Base-by-base conservation (phyloP, 2,797 vertebrate genomes). In the Halcyon badia region DNA sequence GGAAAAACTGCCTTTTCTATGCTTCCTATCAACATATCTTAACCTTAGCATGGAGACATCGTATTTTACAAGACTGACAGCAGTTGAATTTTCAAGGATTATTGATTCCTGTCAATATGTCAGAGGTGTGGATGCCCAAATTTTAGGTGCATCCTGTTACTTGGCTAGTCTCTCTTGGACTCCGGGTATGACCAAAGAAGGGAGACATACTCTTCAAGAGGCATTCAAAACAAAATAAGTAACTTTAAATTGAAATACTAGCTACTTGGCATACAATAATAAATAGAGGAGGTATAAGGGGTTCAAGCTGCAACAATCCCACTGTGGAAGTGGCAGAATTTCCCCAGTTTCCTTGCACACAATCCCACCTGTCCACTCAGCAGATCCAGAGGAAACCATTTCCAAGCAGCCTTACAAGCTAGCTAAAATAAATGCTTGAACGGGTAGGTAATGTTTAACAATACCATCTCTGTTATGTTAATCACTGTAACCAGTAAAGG, bases 391-490 rank as follows among this genome's bases (percentile, higher is more conserved):
- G 17, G 31, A 94, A 95, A 69, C 14, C 4, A 68, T 84, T 92
- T 71, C 65, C 44, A 95, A 60, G 24, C 37, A 87, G 33, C 31
- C 12, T 56, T 33, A 37, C 1, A 72, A 86, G 17, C 22, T 57
- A 64, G 44, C 70, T 90, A 71, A 93, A 96, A 93, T 42, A 82
- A 77, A 87, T 41, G 83, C 75, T 48, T 73, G 77, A 93, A 39
- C 18, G 10, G 17, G 71, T 77, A 90, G 60, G 81, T 78, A 95
- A 93, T 68, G 24, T 83, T 92, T 93, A 96, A 89, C 77, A 44
- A n/a, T 20, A 66, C 37, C 39, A 70, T 26, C 78, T 83, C 56
- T 81, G 37, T 64, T 83, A 60, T 19, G 35, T 86, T 91, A 82
- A 79, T 58, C 51, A 62, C 75, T 76, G 30, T 41, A 87, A 90